Conservation (phyloP, 1,140 invertebrate genomes). For the Myzus persicae region DNA sequence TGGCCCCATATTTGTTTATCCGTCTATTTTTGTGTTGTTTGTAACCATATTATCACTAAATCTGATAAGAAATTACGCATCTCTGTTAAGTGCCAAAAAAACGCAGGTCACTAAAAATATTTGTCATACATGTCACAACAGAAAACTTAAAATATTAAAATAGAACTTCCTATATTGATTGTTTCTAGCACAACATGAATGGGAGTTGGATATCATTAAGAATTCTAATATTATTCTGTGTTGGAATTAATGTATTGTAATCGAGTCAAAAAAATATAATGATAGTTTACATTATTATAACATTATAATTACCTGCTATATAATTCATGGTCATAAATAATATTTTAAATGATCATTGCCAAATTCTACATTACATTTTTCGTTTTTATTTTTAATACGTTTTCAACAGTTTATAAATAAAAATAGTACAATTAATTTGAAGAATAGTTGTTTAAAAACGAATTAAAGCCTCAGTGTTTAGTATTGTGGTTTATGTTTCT, state of each 20-base stretch:
- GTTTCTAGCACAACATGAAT: not conserved
- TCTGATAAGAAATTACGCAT: not conserved
- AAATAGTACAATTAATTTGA: not conserved
- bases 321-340: conserved; percentile 16
- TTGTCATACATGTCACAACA: not conserved
- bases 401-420: not conserved
- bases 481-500: not conserved
- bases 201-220: not conserved
- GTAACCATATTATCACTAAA: not conserved
- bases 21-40: not conserved
- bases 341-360: not conserved
- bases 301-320: not conserved
- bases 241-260: not conserved
- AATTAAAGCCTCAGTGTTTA: not conserved
- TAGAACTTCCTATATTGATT: not conserved
- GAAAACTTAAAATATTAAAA: conserved; percentile 18
- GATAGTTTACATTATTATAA: not conserved
- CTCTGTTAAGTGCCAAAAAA: not conserved
- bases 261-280: not conserved
- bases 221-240: not conserved
- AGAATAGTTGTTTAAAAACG: not conserved
- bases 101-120: not conserved
- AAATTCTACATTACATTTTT: conserved; percentile 3
- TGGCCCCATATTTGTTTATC: not conserved
- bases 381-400: not conserved